These are phyloP conservation scores for Antidorcas marsupialis DNA, from an alignment of 2,113 vertebrate genomes.

Conservation along the genomic window DNA sequence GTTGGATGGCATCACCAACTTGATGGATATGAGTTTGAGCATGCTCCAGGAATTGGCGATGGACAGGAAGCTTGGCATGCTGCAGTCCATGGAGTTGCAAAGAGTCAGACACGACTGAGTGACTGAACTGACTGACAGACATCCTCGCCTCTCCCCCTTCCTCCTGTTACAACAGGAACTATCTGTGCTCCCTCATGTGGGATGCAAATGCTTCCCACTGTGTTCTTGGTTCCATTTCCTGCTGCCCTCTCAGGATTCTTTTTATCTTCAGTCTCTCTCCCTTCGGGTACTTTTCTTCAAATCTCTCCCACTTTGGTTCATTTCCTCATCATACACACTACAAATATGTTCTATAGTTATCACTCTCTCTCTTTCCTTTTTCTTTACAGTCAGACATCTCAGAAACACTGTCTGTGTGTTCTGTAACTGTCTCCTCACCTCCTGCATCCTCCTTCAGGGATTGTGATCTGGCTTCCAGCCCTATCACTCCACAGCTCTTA, in stretches of 20 bases:
- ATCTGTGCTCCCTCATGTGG: neutral
- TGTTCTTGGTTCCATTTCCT: neutral
- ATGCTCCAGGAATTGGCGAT: neutral
- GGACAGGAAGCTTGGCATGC: neutral
- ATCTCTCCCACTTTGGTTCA: neutral
- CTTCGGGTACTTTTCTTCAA: neutral
- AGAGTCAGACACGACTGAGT: rapidly evolving
- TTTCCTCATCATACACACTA: neutral
- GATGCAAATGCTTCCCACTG: neutral
- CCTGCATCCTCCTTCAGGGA: neutral
- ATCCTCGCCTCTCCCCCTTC: neutral
- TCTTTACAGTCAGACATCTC: neutral
- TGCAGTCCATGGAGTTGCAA: neutral
- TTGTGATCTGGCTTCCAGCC: neutral
- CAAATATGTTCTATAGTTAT: neutral
- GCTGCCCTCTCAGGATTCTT: neutral
- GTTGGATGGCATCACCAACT: neutral
- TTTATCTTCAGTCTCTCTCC: neutral
- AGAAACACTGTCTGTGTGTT: neutral
- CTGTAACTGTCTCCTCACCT: neutral
- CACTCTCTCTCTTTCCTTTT: neutral
- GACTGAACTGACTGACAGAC: neutral
- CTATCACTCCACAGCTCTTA: neutral
- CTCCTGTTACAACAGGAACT: neutral
- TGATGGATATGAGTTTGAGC: neutral